phyloP scores from a whole-genome alignment of 2,888 invertebrate species.

The Napeogenes inachia region DNA sequence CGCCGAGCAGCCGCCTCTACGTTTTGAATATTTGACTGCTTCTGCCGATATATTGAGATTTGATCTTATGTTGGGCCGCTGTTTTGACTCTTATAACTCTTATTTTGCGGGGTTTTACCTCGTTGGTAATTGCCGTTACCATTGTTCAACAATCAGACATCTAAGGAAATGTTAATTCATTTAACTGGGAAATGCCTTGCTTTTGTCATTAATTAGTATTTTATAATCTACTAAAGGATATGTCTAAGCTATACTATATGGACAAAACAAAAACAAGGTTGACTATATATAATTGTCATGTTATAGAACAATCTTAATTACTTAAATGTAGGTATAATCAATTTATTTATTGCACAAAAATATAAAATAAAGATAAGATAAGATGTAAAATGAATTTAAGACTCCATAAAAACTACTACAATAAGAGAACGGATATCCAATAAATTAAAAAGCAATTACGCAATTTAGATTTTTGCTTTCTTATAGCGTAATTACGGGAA shows the following conservation, averaged over 20 bases:
- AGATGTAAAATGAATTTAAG: neutral
- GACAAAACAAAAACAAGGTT: too few relatives aligned
- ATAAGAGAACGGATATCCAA: constrained; percentile 2
- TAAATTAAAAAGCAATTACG: constrained; percentile 23
- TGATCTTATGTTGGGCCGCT: neutral
- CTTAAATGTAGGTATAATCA: neutral
- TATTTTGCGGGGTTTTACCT: too few relatives aligned
- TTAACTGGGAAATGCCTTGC: too few relatives aligned
- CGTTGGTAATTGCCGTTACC: too few relatives aligned
- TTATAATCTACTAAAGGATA: too few relatives aligned
- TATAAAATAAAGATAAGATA: neutral
- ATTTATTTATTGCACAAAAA: neutral
- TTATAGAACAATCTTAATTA: too few relatives aligned
- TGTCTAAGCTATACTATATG: too few relatives aligned
- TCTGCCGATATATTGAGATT: constrained; percentile 10
- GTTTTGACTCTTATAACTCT: too few relatives aligned
- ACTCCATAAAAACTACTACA: neutral
- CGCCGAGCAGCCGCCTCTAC: constrained; percentile 17
- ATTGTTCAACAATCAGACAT: too few relatives aligned
- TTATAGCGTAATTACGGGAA: constrained; percentile 20
- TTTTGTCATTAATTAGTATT: too few relatives aligned
- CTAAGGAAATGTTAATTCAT: too few relatives aligned
- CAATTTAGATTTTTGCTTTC: constrained; percentile 19
- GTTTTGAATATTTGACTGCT: constrained; percentile 26
- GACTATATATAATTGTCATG: too few relatives aligned